A percentile compares a stretch with the other conserved stretches of the same genome.
Conservation (phyloP, 2,113 vertebrate species). For the Hiodon tergisus region DNA sequence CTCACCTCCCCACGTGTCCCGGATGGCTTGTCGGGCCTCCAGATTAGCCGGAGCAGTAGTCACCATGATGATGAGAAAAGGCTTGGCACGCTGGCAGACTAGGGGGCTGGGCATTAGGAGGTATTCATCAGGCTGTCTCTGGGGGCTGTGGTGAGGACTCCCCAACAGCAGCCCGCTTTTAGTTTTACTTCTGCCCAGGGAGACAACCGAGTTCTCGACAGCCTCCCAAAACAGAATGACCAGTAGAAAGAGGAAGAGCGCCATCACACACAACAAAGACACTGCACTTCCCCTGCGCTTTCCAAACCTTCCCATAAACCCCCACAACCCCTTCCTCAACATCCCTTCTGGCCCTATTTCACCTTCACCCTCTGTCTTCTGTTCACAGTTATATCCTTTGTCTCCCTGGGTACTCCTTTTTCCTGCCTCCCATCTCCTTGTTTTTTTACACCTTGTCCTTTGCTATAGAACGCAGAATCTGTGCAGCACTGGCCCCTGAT, state of each 20-base stretch:
- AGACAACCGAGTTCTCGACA: slow-evolving; percentile 61
- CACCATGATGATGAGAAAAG: slow-evolving; percentile 72
- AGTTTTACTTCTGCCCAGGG: slow-evolving; percentile 47
- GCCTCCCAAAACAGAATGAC: slow-evolving; percentile 58
- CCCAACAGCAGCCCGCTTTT: slow-evolving; percentile 35
- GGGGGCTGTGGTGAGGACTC: slow-evolving; percentile 50
- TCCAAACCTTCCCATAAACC: slow-evolving; percentile 46
- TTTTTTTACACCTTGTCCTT: neutral
- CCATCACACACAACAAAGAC: slow-evolving; percentile 32
- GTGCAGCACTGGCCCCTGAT: neutral
- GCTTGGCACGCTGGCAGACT: slow-evolving; percentile 57
- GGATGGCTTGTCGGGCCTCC: slow-evolving; percentile 65
- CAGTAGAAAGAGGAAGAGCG: slow-evolving; percentile 30
- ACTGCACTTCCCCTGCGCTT: slow-evolving; percentile 43
- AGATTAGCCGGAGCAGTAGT: slow-evolving; percentile 63
- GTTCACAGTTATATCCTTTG: neutral
- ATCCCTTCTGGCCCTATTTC: slow-evolving; percentile 33
- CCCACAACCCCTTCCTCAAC: slow-evolving; percentile 50
- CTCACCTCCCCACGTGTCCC: slow-evolving; percentile 73
- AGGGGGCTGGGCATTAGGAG: slow-evolving; percentile 58
- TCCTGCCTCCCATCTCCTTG: too few species aligned
- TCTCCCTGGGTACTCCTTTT: neutral
- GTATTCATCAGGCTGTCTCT: slow-evolving; percentile 55
- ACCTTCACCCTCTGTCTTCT: slow-evolving; percentile 21
- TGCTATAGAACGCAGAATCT: neutral